A percentile compares a stretch with the other conserved stretches of the same genome.
These are phyloP conservation scores for Vicugna pacos DNA, from an alignment of 2,113 vertebrate genomes.

Conservation along the genomic window DNA sequence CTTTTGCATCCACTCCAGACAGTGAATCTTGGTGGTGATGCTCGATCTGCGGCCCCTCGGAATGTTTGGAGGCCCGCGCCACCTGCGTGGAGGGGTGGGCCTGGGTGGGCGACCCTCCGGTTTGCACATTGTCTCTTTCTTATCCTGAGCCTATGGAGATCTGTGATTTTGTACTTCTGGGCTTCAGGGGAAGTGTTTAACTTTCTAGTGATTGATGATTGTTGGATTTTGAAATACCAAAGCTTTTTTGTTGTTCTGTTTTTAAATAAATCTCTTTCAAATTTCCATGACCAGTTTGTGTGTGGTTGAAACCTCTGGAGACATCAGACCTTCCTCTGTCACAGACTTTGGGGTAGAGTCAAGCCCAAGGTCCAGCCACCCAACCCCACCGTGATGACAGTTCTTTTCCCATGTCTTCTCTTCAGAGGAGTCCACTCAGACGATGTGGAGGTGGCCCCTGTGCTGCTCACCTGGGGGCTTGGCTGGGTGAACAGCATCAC, in stretches of 20 bases:
- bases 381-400: fast-evolving
- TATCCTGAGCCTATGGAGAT: constrained; percentile 56
- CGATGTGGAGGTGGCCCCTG: background rate
- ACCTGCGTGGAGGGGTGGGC: background rate
- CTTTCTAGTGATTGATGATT: constrained; percentile 84
- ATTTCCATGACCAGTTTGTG: constrained; percentile 33
- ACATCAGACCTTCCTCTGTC: background rate
- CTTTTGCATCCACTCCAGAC: constrained; percentile 61
- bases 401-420: fast-evolving
- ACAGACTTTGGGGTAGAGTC: background rate
- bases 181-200: constrained; percentile 67
- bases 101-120: background rate
- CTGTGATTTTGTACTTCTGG: constrained; percentile 79
- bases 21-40: background rate
- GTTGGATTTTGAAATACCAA: constrained; percentile 89
- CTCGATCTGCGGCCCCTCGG: background rate
- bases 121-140: constrained; percentile 53
- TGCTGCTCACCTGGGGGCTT: background rate
- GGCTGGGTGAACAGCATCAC: no score
- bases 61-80: background rate
- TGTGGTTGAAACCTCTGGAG: constrained; percentile 20
- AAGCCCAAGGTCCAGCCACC: background rate
- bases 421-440: background rate
- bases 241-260: constrained; percentile 86
- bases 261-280: constrained; percentile 89